These are phyloP conservation scores for Liolophura sinensis DNA, from an alignment of 1,140 invertebrate species.

Conservation along the genomic window DNA sequence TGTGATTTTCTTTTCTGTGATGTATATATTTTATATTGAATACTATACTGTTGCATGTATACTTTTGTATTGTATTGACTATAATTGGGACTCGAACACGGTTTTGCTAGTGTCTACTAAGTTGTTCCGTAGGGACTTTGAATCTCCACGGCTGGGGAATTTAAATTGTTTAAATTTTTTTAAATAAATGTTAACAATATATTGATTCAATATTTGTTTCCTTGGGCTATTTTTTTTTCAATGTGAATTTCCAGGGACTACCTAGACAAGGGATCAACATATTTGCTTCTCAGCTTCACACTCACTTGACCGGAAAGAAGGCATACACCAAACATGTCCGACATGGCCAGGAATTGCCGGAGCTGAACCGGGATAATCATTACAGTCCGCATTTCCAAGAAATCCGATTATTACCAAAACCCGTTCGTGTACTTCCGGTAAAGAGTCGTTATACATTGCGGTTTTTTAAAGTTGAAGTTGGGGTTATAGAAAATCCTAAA, in stretches of 20 bases:
- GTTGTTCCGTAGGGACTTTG: no score
- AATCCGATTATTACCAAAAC: conserved; percentile 82
- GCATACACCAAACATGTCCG: conserved; percentile 87
- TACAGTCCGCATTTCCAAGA: conserved; percentile 99
- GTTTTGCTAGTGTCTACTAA: no score
- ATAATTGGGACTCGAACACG: no score
- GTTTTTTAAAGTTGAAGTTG: neutral
- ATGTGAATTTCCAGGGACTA: conserved; percentile 67
- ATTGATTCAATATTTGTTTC: no score
- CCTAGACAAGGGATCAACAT: conserved; percentile 83
- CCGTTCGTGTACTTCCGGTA: conserved; percentile 83
- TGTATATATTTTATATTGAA: no score
- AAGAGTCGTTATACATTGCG: conserved; percentile 32
- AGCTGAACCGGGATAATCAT: conserved; percentile 91
- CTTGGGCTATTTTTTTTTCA: neutral
- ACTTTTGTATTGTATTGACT: no score
- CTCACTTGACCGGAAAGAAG: conserved; percentile 86
- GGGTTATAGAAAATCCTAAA: neutral
- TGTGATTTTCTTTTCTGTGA: no score
- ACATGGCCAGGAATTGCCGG: conserved; percentile 72
- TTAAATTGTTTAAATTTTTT: no score
- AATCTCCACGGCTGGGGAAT: no score
- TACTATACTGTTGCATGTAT: no score
- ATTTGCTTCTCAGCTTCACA: conserved; percentile 96
- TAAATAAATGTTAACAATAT: no score